A percentile compares a stretch with the other conserved stretches of the same genome.
These are phyloP conservation scores for Caenorhabditis sp. DNA, from an alignment of 2,888 invertebrate genomes.

Conservation along the genomic window DNA sequence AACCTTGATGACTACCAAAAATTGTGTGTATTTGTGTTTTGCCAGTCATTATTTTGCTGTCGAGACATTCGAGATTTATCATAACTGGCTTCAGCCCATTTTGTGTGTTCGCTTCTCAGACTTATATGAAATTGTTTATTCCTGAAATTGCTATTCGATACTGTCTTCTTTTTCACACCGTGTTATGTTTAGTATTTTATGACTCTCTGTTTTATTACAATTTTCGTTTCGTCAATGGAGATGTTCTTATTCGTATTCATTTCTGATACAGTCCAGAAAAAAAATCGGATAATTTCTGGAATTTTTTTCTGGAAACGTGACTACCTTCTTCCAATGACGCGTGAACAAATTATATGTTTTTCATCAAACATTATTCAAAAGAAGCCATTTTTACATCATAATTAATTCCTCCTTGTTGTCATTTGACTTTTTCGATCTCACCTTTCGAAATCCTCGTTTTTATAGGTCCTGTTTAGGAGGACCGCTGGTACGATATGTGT, in stretches of 20 bases:
- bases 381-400: neutral
- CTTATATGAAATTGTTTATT: neutral
- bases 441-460: neutral
- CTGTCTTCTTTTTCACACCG: neutral
- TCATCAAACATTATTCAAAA: neutral
- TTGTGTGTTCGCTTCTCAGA: neutral
- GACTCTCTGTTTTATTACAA: neutral
- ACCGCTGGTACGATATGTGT: constrained; percentile 27
- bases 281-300: too few species aligned
- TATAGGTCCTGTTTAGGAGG: constrained; percentile 45
- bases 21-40: neutral
- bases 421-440: neutral
- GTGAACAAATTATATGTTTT: neutral
- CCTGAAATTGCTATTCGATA: neutral
- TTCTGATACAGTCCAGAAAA: too few species aligned
- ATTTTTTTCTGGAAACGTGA: neutral
- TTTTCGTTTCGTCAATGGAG: neutral
- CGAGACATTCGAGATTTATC: too few species aligned
- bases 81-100: too few species aligned
- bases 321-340: neutral
- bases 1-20: neutral
- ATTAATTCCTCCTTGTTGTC: neutral
- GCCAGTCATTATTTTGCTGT: too few species aligned
- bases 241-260: neutral
- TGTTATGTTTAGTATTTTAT: neutral